Base-by-base conservation (phyloP, 2,888 invertebrate genomes). In the Muscina levida region DNA sequence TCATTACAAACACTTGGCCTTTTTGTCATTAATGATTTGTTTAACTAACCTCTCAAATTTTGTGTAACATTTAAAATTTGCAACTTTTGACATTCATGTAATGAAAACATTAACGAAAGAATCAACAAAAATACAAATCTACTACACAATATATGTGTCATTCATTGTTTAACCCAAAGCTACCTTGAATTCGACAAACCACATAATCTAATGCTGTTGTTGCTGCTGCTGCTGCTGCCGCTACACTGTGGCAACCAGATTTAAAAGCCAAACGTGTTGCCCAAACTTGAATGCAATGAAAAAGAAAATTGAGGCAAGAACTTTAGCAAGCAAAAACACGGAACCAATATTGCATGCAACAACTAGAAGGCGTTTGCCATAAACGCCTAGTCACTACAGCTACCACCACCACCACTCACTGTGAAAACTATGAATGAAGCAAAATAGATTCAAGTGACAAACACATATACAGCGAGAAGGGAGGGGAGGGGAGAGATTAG, bases 321-420 rank as follows among this genome's bases (percentile, higher is more conserved):
- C 62, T 42, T 62, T 62, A 39, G 22, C 22, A 42, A 59, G 39
- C 39, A n/a, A 56, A 57, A 31, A 57, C 53, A 53, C 13, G 22
- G 13, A 56, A 56, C 26, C 13, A 8, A 17, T n/a, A n/a, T 15
- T 17, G 1, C 59, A 17, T 39, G 39, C 10, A 39, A 37, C 10
- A 39, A 77, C 67, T 71, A 77, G 46, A 74, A 74, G 77, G 77
- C 74, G 74, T 81, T 22, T 24, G 24, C 11, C 39, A 67, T 42
- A 67, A 56, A 81, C 81, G 77, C 81, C 81, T 74, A 70, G 65
- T 73, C 31, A 46, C 19, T 65, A 46, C 13, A 62, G 53, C 53
- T 19, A 17, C 19, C 48, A 19, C 31, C 3, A 8, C n/a, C n/a
- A 31, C 8, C 31, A 8, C 31, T 31, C 31, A 31, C 31, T 31